Base-by-base conservation (phyloP, 2,888 invertebrate genomes). In the Amblyteles armatorius region DNA sequence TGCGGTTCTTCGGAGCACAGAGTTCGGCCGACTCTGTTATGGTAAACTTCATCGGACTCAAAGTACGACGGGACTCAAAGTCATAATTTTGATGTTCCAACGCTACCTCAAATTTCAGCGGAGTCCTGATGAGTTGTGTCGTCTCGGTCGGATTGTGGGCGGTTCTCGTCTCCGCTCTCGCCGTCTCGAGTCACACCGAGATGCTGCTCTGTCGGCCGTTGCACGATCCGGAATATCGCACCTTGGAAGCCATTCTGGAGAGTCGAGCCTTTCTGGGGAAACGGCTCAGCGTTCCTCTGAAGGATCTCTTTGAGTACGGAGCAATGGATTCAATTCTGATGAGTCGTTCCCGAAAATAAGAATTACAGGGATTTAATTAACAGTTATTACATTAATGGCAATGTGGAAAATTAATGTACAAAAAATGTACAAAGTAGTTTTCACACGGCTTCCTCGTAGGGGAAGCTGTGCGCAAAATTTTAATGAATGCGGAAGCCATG, bases 161-260 rank as follows among this genome's bases (percentile, higher is more conserved):
- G 48, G 93, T 95, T 86, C 94, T 96, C 85, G 94, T 95, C 74
- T 93, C 94, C 13, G 93, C 95, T 13, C 95, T 96, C 86, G 94
- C 96, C 44, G 92, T 96, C 72, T 95, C 96, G 19, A 96, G 96
- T 22, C 96, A 97, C 90, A 95, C 96, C 19, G 96, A 96, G 94
- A 95, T 96, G 80, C 95, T 97, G 90, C 94, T 97, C 0, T 97
- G 97, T 89, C 96, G 96, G 79, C 96, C 97, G 0, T 94, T 97
- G 57, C 96, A 96, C 94, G 96, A 95, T 81, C 96, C 96, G 0
- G 94, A 96, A 85, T 97, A 96, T 90, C 94, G 94, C 44, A 95
- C 95, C 16, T 93, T 97, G 63, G 95, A 96, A 79, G 95, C 95
- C 86, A 94, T 97, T 40, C 94, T 97, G 84, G 97, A 97, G 84